Conservation (phyloP, 1,140 invertebrate species). For the Pogonomyrmex californicus region DNA sequence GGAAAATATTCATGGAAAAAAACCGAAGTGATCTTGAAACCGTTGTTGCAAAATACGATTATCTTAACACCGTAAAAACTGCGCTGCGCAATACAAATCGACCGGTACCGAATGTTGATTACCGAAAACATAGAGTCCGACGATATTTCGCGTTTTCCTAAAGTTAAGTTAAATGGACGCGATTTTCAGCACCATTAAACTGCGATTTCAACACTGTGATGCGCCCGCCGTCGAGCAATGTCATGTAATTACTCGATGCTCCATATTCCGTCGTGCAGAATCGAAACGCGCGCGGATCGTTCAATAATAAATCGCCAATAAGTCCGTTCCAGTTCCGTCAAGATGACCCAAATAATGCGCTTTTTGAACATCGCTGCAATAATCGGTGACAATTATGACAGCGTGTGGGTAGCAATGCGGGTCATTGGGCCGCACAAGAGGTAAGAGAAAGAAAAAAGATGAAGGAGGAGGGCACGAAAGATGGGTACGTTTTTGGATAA, state of each 20-base stretch:
- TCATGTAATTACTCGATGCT: conserved; percentile 62
- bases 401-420: conserved; percentile 58
- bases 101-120: not conserved
- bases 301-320: conserved; percentile 66
- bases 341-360: conserved; percentile 61
- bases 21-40: not conserved
- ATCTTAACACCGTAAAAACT: not conserved
- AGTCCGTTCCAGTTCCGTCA: conserved; percentile 64
- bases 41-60: not conserved
- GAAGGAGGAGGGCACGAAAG: not conserved
- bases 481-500: conserved; percentile 58
- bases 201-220: conserved; percentile 25
- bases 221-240: conserved; percentile 13
- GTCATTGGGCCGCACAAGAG: conserved; percentile 54
- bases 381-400: conserved; percentile 65
- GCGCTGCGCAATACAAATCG: no score
- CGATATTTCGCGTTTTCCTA: not conserved
- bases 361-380: conserved; percentile 61
- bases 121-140: not conserved
- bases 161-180: not conserved
- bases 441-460: not conserved
- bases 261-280: conserved; percentile 54
- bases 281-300: conserved; percentile 45
- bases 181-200: conserved; percentile 35
- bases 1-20: not conserved